A percentile compares a stretch with the other conserved stretches of the same genome.
Conservation (phyloP, 2,797 vertebrate species). For the Melanotaenia nigrans region DNA sequence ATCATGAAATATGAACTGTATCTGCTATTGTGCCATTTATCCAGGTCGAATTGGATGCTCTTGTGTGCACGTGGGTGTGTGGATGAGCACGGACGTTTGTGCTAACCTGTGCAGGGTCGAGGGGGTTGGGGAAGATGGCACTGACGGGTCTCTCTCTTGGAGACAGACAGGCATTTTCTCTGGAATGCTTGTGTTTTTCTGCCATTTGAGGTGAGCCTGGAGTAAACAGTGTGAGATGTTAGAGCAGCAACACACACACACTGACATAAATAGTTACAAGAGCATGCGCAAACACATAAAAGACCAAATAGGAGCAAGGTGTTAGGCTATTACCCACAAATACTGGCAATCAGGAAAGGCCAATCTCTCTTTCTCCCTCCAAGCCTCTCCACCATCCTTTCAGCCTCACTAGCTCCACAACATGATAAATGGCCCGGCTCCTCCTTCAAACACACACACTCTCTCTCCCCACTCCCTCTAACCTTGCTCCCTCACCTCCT, state of each 20-base stretch:
- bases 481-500: constrained; percentile 19
- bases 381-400: constrained; percentile 59
- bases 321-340: constrained; percentile 74
- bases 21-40: background rate
- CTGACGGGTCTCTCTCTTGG: constrained; percentile 96
- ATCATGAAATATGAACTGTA: background rate
- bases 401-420: constrained; percentile 66
- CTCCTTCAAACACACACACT: constrained; percentile 9
- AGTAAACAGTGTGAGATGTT: constrained; percentile 39
- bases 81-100: background rate
- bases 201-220: constrained; percentile 95
- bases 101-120: constrained; percentile 90
- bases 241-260: constrained; percentile 21
- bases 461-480: constrained; percentile 10
- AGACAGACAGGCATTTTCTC: constrained; percentile 95
- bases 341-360: constrained; percentile 71
- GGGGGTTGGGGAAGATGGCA: constrained; percentile 91
- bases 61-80: background rate
- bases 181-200: constrained; percentile 98
- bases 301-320: constrained; percentile 59
- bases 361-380: constrained; percentile 63
- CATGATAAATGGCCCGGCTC: constrained; percentile 71
- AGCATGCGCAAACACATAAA: constrained; percentile 33
- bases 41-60: background rate
- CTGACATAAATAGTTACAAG: background rate